Conservation (phyloP, 2,888 invertebrate genomes). For the Watsonalla cultraria region DNA sequence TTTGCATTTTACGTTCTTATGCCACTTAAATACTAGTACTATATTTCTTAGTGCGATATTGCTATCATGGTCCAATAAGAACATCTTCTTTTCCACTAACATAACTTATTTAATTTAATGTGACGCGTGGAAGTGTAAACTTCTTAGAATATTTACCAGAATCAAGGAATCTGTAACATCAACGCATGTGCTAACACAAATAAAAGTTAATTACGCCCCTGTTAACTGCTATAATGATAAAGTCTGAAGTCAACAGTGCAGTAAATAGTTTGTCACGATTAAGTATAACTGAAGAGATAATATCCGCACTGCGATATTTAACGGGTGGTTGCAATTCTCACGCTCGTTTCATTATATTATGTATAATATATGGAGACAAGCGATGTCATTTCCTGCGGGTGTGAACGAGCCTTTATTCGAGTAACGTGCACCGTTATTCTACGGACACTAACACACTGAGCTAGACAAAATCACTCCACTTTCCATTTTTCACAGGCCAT, state of each 20-base stretch:
- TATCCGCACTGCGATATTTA: slow-evolving; percentile 43
- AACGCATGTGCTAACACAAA: slow-evolving; percentile 12
- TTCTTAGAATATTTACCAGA: neutral
- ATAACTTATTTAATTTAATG: neutral
- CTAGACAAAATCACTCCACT: slow-evolving; percentile 73
- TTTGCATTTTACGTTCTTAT: neutral
- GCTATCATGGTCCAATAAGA: neutral
- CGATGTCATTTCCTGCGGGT: slow-evolving; percentile 45
- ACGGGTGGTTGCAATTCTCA: slow-evolving; percentile 50
- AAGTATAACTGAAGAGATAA: slow-evolving; percentile 42
- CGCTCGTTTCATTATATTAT: slow-evolving; percentile 38
- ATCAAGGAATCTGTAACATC: neutral
- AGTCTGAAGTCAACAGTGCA: slow-evolving; percentile 42
- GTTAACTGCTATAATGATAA: slow-evolving; percentile 41
- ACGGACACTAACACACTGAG: slow-evolving; percentile 61
- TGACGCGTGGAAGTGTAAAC: too few species aligned
- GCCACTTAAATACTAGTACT: neutral
- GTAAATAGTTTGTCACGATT: slow-evolving; percentile 59
- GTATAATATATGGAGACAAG: slow-evolving; percentile 21
- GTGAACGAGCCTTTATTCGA: slow-evolving; percentile 41
- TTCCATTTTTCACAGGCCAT: slow-evolving; percentile 73
- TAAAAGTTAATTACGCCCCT: slow-evolving; percentile 37
- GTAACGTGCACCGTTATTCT: slow-evolving; percentile 51
- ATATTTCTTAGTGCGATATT: neutral
- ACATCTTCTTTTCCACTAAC: neutral